Conservation (phyloP, 64 coral and sea anemone species). For the Montipora foliosa region DNA sequence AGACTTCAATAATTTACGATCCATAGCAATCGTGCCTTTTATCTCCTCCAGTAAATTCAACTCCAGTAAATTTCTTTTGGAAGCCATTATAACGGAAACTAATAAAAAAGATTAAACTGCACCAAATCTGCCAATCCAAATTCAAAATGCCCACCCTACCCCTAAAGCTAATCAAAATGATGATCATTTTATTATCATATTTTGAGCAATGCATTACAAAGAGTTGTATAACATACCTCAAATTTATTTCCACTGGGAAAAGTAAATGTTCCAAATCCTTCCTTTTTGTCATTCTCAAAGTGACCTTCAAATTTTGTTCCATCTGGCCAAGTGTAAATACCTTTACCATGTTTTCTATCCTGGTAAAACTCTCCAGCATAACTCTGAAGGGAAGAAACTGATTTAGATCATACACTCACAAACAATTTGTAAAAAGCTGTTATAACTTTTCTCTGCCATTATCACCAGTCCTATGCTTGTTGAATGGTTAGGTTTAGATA, state of each 20-base stretch:
- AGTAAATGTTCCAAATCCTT: constrained; percentile 90
- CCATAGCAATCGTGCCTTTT: no score
- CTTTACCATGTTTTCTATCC: constrained; percentile 91
- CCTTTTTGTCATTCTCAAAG: constrained; percentile 95
- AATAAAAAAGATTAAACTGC: no score
- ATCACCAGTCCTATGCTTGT: not conserved
- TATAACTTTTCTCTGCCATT: not conserved
- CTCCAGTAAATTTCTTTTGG: no score
- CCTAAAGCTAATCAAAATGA: no score
- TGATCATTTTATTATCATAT: no score
- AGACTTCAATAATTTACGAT: no score
- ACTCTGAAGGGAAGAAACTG: constrained; percentile 47
- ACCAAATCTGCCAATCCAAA: no score
- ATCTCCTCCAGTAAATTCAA: no score
- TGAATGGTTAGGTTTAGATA: not conserved
- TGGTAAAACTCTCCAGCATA: constrained; percentile 84
- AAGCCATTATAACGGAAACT: no score
- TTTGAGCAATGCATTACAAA: not conserved
- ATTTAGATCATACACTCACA: not conserved
- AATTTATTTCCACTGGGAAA: constrained; percentile 94
- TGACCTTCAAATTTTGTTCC: constrained; percentile 91
- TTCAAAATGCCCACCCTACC: no score
- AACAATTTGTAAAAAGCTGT: not conserved
- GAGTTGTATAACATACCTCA: constrained; percentile 73
- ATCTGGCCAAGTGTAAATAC: constrained; percentile 90